Evolutionary conservation across 2,113 vertebrate genomes (phyloP), one percentile per base, ranked within the genome.

Genomic region (Amblyopsis rosae): DNA sequence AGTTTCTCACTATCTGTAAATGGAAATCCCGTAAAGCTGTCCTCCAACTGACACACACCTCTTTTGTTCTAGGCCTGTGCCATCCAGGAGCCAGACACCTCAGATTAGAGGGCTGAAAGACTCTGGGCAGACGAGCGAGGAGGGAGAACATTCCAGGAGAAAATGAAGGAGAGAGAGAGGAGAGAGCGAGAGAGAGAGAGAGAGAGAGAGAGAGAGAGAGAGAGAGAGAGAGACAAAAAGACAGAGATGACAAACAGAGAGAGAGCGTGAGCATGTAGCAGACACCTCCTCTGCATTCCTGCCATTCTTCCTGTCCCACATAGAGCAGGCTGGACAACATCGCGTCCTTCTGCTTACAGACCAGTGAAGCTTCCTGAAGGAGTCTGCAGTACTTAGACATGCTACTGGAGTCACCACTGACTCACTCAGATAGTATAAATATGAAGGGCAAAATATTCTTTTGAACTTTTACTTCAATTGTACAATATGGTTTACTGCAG

Each of bases 1-100:
- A 9, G 12, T 41, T 1, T 12, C 26, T 69, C 48, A 16, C 12
- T 65, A 16, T 67, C 10, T 63, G 13, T 11, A 56, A 16, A 41
- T 1, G 47, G 33, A 13, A n/a, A 59, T 46, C 67, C 48, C n/a
- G 9, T 69, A 64, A 79, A 82, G 19, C 62, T 62, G 51, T 66
- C 57, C 9, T 65, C 41, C 32, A 3, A 6, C 48, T 47, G 47
- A 69, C 12, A 48, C 11, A 41, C 45, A 54, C 19, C 53, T 72
- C 17, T 33, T 76, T 80, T 59, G 55, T 74, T 67, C 26, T 15
- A 59, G 69, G 33, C 16, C 61, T 33, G 19, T 33, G 65, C 33
- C 58, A 33, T n/a, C 12, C 13, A 41, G 46, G 59, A n/a, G 19
- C 12, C 19, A 70, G 59, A 55, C 68, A 76, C 17, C 54, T 75